phyloP scores from a whole-genome alignment of 1,140 invertebrate species.

The Aethina tumida region DNA sequence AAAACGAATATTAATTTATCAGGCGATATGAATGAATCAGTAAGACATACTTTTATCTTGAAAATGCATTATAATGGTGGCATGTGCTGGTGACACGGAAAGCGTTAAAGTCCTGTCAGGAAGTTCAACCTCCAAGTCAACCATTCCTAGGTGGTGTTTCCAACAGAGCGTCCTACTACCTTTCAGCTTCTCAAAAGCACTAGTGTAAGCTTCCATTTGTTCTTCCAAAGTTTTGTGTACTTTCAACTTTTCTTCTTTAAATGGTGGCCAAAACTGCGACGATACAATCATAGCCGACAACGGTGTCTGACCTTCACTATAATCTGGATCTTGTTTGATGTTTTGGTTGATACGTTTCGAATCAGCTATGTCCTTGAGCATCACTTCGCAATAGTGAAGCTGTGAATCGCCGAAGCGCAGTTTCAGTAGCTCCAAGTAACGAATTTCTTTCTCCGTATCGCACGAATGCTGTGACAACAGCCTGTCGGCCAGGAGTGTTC shows the following conservation, averaged over 20 bases:
- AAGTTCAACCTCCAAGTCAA: conserved; percentile 86
- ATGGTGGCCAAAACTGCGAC: conserved; percentile 97
- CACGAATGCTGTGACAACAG: conserved; percentile 79
- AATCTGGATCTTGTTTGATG: conserved; percentile 63
- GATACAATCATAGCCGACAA: conserved; percentile 84
- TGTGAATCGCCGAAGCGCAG: conserved; percentile 92
- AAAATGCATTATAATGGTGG: conserved; percentile 91
- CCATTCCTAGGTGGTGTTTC: conserved; percentile 87
- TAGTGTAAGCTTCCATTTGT: conserved; percentile 80
- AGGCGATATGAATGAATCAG: too few relatives aligned
- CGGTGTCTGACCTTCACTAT: conserved; percentile 51
- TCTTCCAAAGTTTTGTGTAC: conserved; percentile 71
- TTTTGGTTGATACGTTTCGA: conserved; percentile 81
- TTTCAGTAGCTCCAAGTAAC: conserved; percentile 92
- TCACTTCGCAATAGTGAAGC: conserved; percentile 92
- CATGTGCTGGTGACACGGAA: conserved; percentile 85
- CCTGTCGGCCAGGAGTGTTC: conserved; percentile 86
- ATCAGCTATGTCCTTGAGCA: conserved; percentile 93
- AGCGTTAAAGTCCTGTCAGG: conserved; percentile 72
- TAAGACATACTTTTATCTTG: conserved; percentile 65
- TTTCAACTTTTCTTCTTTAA: conserved; percentile 89
- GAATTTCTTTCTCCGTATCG: conserved; percentile 86
- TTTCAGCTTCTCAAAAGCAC: conserved; percentile 87
- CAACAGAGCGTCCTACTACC: conserved; percentile 88
- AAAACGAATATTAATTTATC: conserved; percentile 19